Evolutionary conservation across 2,113 vertebrate species (phyloP).

Genomic region (Pseudorectes ferrugineus): DNA sequence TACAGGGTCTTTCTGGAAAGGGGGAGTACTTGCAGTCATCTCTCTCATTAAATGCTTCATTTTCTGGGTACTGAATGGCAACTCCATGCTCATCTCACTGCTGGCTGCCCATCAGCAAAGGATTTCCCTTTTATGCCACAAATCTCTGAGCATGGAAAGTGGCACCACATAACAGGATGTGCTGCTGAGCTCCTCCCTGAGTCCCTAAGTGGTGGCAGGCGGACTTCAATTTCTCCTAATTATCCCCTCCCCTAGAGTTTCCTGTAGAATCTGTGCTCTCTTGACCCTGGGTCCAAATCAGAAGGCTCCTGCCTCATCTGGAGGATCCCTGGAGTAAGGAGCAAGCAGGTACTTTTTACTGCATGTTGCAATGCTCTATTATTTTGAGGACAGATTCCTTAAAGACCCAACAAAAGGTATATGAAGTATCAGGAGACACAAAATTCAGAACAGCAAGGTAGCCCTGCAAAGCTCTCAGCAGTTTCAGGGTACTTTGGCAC

Average conservation of each 20-base stretch:
- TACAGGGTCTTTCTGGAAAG: background rate
- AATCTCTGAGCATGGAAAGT: background rate
- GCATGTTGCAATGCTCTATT: background rate
- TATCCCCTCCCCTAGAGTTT: background rate
- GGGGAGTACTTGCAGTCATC: background rate
- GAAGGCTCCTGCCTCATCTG: background rate
- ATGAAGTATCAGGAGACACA: background rate
- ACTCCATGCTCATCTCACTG: background rate
- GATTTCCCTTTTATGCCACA: background rate
- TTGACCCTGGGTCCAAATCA: background rate
- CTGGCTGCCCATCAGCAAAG: background rate
- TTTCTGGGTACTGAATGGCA: background rate
- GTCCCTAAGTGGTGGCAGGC: background rate
- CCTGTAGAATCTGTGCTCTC: background rate
- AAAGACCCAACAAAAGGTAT: background rate
- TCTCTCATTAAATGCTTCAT: background rate
- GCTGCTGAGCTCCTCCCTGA: background rate
- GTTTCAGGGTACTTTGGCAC: background rate
- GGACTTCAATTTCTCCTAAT: background rate
- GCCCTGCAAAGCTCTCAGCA: background rate
- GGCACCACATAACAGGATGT: fast-evolving
- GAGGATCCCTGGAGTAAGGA: background rate
- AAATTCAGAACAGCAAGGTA: background rate
- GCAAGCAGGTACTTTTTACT: background rate
- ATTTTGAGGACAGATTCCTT: background rate